Evolutionary conservation across 2,888 invertebrate genomes (phyloP), one percentile per base, ranked within the genome.

Genomic region (Drosophila vallismaia): DNA sequence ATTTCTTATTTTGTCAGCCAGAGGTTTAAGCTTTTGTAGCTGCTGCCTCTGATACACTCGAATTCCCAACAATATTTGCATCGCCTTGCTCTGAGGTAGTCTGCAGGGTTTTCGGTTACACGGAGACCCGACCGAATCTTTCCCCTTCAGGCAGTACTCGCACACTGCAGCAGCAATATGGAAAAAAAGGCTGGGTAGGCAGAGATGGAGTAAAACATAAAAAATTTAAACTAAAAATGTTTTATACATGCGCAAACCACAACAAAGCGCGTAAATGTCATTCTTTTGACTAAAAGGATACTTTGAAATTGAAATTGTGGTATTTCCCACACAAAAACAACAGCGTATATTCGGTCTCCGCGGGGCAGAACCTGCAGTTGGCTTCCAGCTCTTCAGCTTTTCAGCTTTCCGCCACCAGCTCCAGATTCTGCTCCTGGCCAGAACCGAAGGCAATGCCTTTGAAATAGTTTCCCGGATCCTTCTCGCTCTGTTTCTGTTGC

Each of bases 191-290:
- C n/a, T 24, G 52, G 19, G 26, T 2, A 8, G n/a, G 52, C 10
- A 42, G 54, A 19, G 36, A 19, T 46, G 29, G 40, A 38, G 57
- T 48, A 8, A 56, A 56, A 48, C 60, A 48, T 57, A 69, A 53
- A 56, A 60, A 53, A 63, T 64, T 68, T 53, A 74, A 83, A 78
- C 78, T 75, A 83, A 75, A 55, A 85, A 86, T 86, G 86, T 86
- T 85, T 86, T 85, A 81, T 85, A 84, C 86, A 84, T 84, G 84
- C 74, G 71, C 69, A 73, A 77, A 84, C 84, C 84, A 86, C 86
- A 86, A 84, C 86, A 84, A 84, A 86, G 84, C 84, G 84, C 84
- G 84, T 84, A 84, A 84, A 84, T 86, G 86, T 86, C 84, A 84
- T 86, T 84, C 86, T 81, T 84, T 85, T 71, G 75, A 81, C 86